Evolutionary conservation across 2,888 invertebrate genomes (phyloP).

Genomic region (Nowickia ferox): DNA sequence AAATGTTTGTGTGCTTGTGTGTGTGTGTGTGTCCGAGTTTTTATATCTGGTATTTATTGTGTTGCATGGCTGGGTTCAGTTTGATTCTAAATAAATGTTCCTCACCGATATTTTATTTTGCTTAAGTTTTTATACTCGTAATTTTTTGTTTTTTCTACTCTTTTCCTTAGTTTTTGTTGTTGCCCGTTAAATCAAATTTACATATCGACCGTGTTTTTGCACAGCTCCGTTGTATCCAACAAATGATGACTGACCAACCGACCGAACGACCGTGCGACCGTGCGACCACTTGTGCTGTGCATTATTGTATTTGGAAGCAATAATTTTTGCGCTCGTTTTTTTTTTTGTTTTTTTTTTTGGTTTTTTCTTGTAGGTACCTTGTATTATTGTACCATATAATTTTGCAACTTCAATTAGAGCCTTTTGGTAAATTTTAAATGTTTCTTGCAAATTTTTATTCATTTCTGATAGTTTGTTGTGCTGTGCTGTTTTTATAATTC

Average conservation of each 20-base stretch:
- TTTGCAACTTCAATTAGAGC: slow-evolving; percentile 69
- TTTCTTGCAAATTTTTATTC: slow-evolving; percentile 53
- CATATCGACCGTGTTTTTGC: slow-evolving; percentile 63
- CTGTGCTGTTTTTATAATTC: slow-evolving; percentile 4
- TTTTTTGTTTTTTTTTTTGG: not conserved
- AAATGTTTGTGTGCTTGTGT: not conserved
- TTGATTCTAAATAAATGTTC: slow-evolving; percentile 62
- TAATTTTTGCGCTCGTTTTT: slow-evolving; percentile 48
- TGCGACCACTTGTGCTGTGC: slow-evolving; percentile 46
- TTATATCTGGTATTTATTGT: slow-evolving; percentile 52
- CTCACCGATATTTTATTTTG: slow-evolving; percentile 59
- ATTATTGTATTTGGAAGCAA: slow-evolving; percentile 67
- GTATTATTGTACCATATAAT: slow-evolving; percentile 65
- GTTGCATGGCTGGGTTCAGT: slow-evolving; percentile 58
- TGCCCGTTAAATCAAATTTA: slow-evolving; percentile 59
- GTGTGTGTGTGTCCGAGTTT: not conserved
- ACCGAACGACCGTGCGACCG: not conserved
- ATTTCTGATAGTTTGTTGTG: slow-evolving; percentile 6
- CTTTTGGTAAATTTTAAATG: slow-evolving; percentile 67
- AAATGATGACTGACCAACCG: slow-evolving; percentile 38
- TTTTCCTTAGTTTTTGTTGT: slow-evolving; percentile 1
- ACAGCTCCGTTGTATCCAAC: slow-evolving; percentile 33
- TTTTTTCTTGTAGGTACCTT: not conserved
- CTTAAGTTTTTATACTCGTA: slow-evolving; percentile 5
- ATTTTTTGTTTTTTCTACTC: not conserved